Base-by-base conservation (phyloP, 1,140 invertebrate species). In the Papilio helenus region DNA sequence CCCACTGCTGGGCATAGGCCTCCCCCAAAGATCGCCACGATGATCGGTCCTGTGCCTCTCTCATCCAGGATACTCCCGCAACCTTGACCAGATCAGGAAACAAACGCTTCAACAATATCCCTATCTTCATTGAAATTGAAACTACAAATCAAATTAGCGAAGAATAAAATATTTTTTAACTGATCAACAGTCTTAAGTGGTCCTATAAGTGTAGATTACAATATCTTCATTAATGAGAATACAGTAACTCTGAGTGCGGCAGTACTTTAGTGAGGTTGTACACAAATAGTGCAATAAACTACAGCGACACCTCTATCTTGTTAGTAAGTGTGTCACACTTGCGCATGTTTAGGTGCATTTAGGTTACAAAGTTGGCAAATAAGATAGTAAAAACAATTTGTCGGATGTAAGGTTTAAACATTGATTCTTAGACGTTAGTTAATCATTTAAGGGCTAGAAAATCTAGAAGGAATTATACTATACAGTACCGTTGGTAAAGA, bases 251-350 rank as follows among this genome's bases (percentile, higher is more conserved):
- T 39, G 34, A 12, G 23, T 23, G 58, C 23, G 34, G 34, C 34
- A 3, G 34, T 39, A 39, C 34, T 39, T 39, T 39, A 39, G 34
- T 61, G n/a, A 58, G 20, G 55, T 58, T n/a, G 14, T 4, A 29
- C 26, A 29, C 5, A 68, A 68, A 68, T 68, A 34, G 61, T 68
- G 5, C 61, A 68, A 29, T 29, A 68, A 68, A 29, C 61, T 68
- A 16, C 61, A 68, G 26, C 61, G 61, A 68, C 61, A 16, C 61
- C 29, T 68, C 26, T 29, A 68, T 68, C 61, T 68, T 29, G 26
- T 68, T 68, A 68, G 61, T 68, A 68, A 68, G 23, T 68, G 12
- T 68, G 61, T 29, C 61, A 68, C 26, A 23, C 23, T 68, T 29
- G 12, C 26, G 14, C 12, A 68, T 34, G 61, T 68, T 68, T 68